These are phyloP conservation scores for Melinaea marsaeus DNA, from an alignment of 2,888 invertebrate genomes.

Conservation along the genomic window DNA sequence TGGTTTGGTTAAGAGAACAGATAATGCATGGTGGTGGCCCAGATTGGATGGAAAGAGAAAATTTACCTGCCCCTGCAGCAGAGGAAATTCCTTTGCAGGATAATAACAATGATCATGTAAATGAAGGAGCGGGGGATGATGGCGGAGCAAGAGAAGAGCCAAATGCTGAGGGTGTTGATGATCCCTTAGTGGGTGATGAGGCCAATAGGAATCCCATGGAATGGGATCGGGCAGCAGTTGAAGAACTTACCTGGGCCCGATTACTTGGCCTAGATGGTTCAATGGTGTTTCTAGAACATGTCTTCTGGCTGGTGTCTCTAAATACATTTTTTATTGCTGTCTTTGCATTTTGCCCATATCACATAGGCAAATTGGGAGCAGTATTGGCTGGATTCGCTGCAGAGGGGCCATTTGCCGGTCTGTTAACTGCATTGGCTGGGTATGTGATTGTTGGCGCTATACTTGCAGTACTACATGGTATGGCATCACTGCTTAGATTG, in stretches of 20 bases:
- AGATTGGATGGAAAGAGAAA: slow-evolving; percentile 93
- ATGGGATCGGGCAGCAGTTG: slow-evolving; percentile 98
- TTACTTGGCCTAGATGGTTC: slow-evolving; percentile 97
- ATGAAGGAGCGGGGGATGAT: slow-evolving; percentile 59
- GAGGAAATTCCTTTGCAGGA: slow-evolving; percentile 67
- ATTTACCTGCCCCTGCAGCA: slow-evolving; percentile 70
- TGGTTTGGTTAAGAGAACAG: slow-evolving; percentile 98
- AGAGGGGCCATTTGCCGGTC: slow-evolving; percentile 93
- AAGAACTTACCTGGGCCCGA: slow-evolving; percentile 99
- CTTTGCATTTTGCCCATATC: slow-evolving; percentile 98
- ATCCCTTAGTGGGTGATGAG: slow-evolving; percentile 83
- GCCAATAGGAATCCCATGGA: slow-evolving; percentile 99
- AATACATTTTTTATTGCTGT: slow-evolving; percentile 98
- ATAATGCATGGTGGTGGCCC: slow-evolving; percentile 98
- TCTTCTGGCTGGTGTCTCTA: slow-evolving; percentile 98
- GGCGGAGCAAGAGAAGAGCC: slow-evolving; percentile 57
- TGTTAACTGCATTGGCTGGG: slow-evolving; percentile 94
- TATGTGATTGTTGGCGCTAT: slow-evolving; percentile 93
- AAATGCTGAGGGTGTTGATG: slow-evolving; percentile 63
- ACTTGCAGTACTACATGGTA: slow-evolving; percentile 89
- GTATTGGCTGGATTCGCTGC: slow-evolving; percentile 73
- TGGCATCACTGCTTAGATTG: slow-evolving; percentile 88
- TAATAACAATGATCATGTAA: slow-evolving; percentile 70
- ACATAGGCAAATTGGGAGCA: slow-evolving; percentile 92
- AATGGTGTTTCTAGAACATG: slow-evolving; percentile 97